Evolutionary conservation across 2,113 vertebrate species (phyloP).

Genomic region (Raja brachyura): DNA sequence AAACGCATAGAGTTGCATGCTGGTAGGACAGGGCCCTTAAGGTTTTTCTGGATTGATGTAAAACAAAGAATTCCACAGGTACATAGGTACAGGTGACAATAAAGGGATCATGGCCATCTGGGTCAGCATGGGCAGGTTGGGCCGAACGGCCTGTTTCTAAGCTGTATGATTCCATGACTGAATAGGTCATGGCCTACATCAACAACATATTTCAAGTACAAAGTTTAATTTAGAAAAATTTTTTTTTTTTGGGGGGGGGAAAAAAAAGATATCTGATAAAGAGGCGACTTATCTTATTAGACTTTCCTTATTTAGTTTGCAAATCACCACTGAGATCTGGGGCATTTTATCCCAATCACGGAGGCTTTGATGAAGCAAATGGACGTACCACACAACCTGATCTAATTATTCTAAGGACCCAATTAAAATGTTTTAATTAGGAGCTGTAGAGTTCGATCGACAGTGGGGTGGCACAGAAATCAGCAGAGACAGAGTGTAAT

Average conservation of each 20-base stretch:
- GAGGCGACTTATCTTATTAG: slow-evolving; percentile 14
- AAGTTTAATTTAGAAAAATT: slow-evolving; percentile 24
- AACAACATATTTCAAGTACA: background rate
- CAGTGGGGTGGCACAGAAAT: slow-evolving; percentile 12
- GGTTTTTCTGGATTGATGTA: no score
- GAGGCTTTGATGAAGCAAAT: slow-evolving; percentile 1
- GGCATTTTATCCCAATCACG: background rate
- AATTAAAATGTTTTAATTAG: slow-evolving; percentile 37
- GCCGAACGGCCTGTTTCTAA: no score
- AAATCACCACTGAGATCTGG: slow-evolving; percentile 11
- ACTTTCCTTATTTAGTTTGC: slow-evolving; percentile 25
- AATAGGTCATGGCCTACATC: slow-evolving; percentile 9
- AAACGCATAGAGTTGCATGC: no score
- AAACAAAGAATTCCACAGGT: no score
- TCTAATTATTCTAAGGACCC: slow-evolving; percentile 27
- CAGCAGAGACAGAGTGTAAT: background rate
- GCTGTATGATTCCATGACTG: no score
- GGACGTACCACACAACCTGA: background rate
- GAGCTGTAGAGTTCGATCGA: background rate
- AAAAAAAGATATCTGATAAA: slow-evolving; percentile 2
- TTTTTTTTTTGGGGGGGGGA: no score
- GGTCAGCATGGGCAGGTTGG: no score
- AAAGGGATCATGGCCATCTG: no score
- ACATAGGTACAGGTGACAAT: no score
- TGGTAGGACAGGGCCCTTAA: no score